phyloP scores from a whole-genome alignment of 1,140 invertebrate genomes.

The Drosophila quadrilineata region DNA sequence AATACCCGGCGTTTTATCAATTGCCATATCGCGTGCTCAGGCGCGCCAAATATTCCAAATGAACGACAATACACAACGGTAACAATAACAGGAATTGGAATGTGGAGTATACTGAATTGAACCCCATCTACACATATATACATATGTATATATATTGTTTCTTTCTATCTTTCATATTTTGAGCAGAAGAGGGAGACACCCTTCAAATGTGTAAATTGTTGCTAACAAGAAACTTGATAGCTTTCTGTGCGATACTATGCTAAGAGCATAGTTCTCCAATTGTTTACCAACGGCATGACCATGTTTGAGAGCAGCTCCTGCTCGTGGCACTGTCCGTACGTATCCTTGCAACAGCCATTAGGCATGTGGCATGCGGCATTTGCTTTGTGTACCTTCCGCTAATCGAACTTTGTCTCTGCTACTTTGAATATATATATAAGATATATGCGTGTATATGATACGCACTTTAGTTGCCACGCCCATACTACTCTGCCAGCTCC shows the following conservation, averaged over 20 bases:
- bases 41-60: constrained; percentile 44
- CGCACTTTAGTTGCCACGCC: constrained; percentile 27
- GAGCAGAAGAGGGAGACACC: constrained; percentile 1
- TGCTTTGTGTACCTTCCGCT: constrained; percentile 25
- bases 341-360: background rate
- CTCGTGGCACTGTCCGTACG: background rate
- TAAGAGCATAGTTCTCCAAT: constrained; percentile 12
- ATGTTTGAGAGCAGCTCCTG: constrained; percentile 12
- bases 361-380: background rate
- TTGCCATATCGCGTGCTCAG: constrained; percentile 69
- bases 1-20: constrained; percentile 78
- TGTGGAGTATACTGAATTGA: constrained; percentile 33
- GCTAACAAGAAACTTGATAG: constrained; percentile 74
- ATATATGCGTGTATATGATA: background rate
- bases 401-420: constrained; percentile 24
- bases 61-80: constrained; percentile 22
- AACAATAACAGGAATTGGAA: constrained; percentile 49
- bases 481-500: too few species aligned
- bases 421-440: background rate
- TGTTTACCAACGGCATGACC: constrained; percentile 27
- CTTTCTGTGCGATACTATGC: constrained; percentile 22
- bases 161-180: constrained; percentile 44
- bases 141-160: constrained; percentile 53
- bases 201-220: constrained; percentile 60
- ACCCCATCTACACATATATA: too few species aligned